Base-by-base conservation (phyloP, 2,113 vertebrate species). In the Pterocles gutturalis region DNA sequence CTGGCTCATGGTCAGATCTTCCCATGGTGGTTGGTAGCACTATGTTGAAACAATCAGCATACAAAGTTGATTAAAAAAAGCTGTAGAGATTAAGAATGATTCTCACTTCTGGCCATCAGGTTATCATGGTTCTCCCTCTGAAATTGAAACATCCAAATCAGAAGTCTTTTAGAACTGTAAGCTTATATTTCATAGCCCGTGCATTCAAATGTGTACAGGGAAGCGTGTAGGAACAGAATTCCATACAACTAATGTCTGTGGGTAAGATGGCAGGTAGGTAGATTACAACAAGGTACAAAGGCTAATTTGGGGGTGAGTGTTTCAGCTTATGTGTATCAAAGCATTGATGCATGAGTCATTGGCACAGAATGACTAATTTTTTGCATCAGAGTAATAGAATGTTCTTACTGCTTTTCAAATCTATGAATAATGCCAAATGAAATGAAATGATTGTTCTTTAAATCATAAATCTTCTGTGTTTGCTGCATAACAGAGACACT, bases 301-400 rank as follows among this genome's bases (percentile, higher is more conserved):
- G 70, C 62, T 94, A 90, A 91, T 90, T 83, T 89, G 31, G 28
- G 70, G 87, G 48, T 58, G 76, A 95, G 45, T 73, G 11, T 88
- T 89, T 93, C 90, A 65, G 51, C 21, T 92, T 94, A 75, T 72
- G 67, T 90, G 81, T 92, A 94, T 96, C 67, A 96, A 93, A 95
- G 71, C 43, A 77, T 33, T 93, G 61, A 75, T 75, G 81, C 28
- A 94, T 97, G 92, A 98, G 82, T 97, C 95, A 96, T 38, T 87
- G 71, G 69, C 83, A 90, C 21, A 67, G 72, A 78, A 77, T 85
- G 84, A 96, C 71, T 82, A 91, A 43, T 73, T 69, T 81, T 94
- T 75, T 66, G 10, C 90, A 81, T 96, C 76, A 91, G 72, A 92
- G 62, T 94, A 90, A 96, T 86, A 80, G 79, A 90, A 80, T 87